Base-by-base conservation (phyloP, 2,113 vertebrate genomes). In the Pachypanchax playfairii region DNA sequence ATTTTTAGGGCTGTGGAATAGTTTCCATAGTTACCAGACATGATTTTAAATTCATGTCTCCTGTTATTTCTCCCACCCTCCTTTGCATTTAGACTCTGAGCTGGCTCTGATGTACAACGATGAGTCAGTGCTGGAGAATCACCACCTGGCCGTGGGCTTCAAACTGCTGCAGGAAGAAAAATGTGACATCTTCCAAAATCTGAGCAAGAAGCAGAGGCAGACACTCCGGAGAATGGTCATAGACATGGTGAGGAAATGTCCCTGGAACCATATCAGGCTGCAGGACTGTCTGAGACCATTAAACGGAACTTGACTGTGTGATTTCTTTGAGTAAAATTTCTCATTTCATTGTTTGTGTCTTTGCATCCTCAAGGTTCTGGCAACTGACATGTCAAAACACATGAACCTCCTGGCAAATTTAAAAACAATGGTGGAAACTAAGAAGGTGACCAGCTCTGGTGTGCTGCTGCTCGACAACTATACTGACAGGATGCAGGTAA, bases 351-450 rank as follows among this genome's bases (percentile, higher is more conserved):
- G 35, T 31, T 48, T 20, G 3, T 33, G n/a, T 57, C 8, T 42
- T 24, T 18, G 18, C 10, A 12, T 48, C 47, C 12, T 57, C 43
- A 80, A 99, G 97, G 97, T 99, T 1, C 84, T 99, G 87, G 97
- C 97, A 1, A 99, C 97, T 0, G 97, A 99, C 79, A 99, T 99
- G 97, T 99, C 97, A 20, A 99, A 99, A 81, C 97, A 99, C 62
- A 99, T 99, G 96, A 97, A 95, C 54, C 90, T 98, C 63, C 82
- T 99, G 70, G 97, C 97, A 13, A 94, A 98, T 81, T 90, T 99
- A 71, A 99, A 99, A 90, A 99, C 97, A 0, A 99, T 99, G 97
- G 97, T 99, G 54, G 97, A 99, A 80, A 98, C 97, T 0, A 99
- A 99, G 89, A 99, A 99, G 75, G 97, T 99, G 70, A 98, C 97